These are phyloP conservation scores for Thrips palmi DNA, from an alignment of 1,140 invertebrate species.

Conservation along the genomic window DNA sequence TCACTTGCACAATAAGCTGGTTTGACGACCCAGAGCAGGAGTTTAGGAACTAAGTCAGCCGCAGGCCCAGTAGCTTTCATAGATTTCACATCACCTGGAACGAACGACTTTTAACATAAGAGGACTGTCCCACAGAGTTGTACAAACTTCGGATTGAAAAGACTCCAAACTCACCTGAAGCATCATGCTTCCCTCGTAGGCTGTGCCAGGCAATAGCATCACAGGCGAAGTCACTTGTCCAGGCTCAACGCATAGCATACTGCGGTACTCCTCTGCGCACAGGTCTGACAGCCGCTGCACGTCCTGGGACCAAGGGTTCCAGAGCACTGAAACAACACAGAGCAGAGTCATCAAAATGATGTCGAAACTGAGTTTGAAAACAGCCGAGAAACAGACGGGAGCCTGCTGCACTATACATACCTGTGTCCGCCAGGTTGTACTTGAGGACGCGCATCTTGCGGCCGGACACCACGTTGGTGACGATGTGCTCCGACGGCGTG, in stretches of 20 bases:
- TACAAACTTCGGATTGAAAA: no score
- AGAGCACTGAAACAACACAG: slow-evolving; percentile 46
- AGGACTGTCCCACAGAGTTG: no score
- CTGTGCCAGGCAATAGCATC: slow-evolving; percentile 65
- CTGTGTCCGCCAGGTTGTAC: slow-evolving; percentile 83
- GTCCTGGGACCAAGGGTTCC: slow-evolving; percentile 91
- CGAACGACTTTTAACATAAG: no score
- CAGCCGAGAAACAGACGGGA: no score
- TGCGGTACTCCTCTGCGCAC: slow-evolving; percentile 85
- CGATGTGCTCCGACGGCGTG: slow-evolving; percentile 78
- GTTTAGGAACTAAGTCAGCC: no score
- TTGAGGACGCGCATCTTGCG: slow-evolving; percentile 82
- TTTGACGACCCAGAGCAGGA: no score
- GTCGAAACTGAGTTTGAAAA: background rate
- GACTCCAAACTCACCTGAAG: slow-evolving; percentile 57
- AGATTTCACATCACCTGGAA: no score
- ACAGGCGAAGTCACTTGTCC: slow-evolving; percentile 74
- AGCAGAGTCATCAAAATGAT: background rate
- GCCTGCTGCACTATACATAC: no score
- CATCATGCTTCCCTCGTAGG: slow-evolving; percentile 74
- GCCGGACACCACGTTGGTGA: slow-evolving; percentile 80
- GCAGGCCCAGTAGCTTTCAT: no score
- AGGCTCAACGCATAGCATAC: slow-evolving; percentile 89
- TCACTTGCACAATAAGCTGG: no score
- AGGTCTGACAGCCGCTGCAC: slow-evolving; percentile 84